A percentile compares a stretch with the other conserved stretches of the same genome.
phyloP scores from a whole-genome alignment of 92 coral and sea anemone genomes.

The Paragorgia papillata region DNA sequence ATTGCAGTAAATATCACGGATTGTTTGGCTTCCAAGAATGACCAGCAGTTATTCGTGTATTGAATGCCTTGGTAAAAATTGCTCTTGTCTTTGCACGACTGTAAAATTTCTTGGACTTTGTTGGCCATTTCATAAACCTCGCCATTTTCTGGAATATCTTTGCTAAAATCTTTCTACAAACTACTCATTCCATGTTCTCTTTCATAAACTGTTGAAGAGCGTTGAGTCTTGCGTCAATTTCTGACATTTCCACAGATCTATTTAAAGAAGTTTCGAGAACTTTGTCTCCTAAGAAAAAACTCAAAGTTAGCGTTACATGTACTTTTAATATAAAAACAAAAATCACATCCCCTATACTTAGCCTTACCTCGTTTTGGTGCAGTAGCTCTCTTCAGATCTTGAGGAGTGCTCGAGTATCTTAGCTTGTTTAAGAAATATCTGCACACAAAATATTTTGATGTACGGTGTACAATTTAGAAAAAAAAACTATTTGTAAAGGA shows the following conservation, averaged over 20 bases:
- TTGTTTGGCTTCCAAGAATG: too few species aligned
- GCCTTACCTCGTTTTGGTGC: conserved; percentile 12
- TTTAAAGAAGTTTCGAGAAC: conserved; percentile 69
- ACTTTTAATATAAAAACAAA: background rate
- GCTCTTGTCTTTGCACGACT: too few species aligned
- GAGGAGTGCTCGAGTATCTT: conserved; percentile 81
- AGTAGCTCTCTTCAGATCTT: conserved; percentile 2
- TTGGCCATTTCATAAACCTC: too few species aligned
- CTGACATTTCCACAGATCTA: conserved; percentile 97
- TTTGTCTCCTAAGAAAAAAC: conserved; percentile 6
- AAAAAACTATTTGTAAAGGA: conserved; percentile 33
- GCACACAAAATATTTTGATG: background rate
- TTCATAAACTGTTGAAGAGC: conserved; percentile 97
- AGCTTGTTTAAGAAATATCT: conserved; percentile 45
- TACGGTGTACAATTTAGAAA: background rate
- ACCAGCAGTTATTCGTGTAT: too few species aligned
- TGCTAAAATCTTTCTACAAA: background rate
- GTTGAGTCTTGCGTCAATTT: conserved; percentile 92
- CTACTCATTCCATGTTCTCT: conserved; percentile 76
- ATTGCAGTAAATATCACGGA: too few species aligned
- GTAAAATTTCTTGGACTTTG: too few species aligned
- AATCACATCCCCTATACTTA: too few species aligned
- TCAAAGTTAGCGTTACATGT: too few species aligned
- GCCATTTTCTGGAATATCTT: too few species aligned
- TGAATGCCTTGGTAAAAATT: too few species aligned